Percentiles rank a stretch among this genome's conserved stretches.
phyloP scores from a whole-genome alignment of 2,888 invertebrate species.

The Eledona agricola region DNA sequence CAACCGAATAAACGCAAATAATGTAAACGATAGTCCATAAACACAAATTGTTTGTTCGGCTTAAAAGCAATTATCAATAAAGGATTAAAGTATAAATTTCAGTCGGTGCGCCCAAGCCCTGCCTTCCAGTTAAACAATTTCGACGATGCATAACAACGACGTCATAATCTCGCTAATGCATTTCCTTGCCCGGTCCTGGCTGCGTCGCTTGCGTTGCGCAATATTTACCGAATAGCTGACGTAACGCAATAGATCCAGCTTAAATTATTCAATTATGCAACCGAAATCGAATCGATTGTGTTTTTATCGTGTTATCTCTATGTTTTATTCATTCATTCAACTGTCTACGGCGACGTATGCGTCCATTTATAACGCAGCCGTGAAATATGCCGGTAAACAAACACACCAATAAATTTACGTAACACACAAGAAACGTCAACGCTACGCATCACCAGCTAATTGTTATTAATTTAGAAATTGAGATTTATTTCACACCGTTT shows the following conservation, averaged over 20 bases:
- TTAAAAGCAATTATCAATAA: constrained; percentile 29
- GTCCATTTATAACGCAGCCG: constrained; percentile 32
- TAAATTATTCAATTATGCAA: constrained; percentile 29
- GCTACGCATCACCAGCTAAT: constrained; percentile 2
- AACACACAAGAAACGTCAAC: constrained; percentile 22
- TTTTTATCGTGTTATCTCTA: constrained; percentile 25
- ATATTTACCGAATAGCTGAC: neutral
- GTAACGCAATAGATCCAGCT: constrained; percentile 6
- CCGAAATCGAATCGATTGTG: constrained; percentile 26
- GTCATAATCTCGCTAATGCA: constrained; percentile 17
- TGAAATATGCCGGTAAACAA: constrained; percentile 34
- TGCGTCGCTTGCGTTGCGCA: too few relatives aligned
- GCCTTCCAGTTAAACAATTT: constrained; percentile 18
- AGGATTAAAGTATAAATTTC: constrained; percentile 29
- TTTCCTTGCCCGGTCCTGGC: constrained; percentile 1
- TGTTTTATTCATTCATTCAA: constrained; percentile 36
- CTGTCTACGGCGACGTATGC: constrained; percentile 29
- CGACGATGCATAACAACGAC: constrained; percentile 20
- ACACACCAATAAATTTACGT: constrained; percentile 32
- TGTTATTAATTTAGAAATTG: constrained; percentile 12
- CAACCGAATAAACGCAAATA: constrained; percentile 26
- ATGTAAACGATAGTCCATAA: constrained; percentile 26
- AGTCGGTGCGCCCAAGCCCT: constrained; percentile 2
- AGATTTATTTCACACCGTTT: constrained; percentile 9
- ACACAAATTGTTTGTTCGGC: constrained; percentile 26